phyloP scores from a whole-genome alignment of 35 echinoderm and acorn worm species.

The Lytechinus pictus region DNA sequence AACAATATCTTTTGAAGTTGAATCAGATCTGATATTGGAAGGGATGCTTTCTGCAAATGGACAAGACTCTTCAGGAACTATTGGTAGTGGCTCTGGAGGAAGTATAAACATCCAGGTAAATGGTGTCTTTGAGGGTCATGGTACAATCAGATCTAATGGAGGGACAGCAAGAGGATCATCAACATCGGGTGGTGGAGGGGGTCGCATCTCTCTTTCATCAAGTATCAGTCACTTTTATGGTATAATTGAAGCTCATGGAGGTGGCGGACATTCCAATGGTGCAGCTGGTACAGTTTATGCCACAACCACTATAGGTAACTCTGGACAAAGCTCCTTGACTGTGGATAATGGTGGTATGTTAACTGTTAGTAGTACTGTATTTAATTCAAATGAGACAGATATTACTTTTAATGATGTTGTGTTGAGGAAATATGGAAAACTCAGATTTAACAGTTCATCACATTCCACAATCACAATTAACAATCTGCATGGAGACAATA shows the following conservation, averaged over 20 bases:
- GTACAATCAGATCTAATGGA: slow-evolving; percentile 62
- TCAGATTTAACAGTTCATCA: slow-evolving; percentile 47
- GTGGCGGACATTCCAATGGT: slow-evolving; percentile 54
- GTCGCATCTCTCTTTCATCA: slow-evolving; percentile 64
- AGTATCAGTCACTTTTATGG: slow-evolving; percentile 70
- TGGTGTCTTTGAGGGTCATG: slow-evolving; percentile 54
- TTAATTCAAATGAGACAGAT: slow-evolving; percentile 22
- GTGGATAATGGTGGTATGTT: slow-evolving; percentile 68
- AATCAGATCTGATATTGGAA: slow-evolving; percentile 55
- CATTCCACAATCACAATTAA: slow-evolving; percentile 57
- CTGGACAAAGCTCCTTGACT: slow-evolving; percentile 37
- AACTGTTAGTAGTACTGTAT: slow-evolving; percentile 49
- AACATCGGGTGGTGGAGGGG: slow-evolving; percentile 80
- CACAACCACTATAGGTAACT: not conserved
- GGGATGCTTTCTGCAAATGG: slow-evolving; percentile 70
- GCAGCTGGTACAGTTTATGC: slow-evolving; percentile 84
- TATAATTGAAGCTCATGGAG: slow-evolving; percentile 61
- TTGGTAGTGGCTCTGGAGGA: slow-evolving; percentile 79
- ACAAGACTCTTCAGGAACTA: not conserved
- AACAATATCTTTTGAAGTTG: slow-evolving; percentile 33
- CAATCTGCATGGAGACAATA: slow-evolving; percentile 70
- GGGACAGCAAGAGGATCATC: slow-evolving; percentile 59
- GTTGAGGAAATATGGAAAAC: slow-evolving; percentile 45
- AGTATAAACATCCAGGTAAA: slow-evolving; percentile 64
- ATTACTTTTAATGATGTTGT: slow-evolving; percentile 50